phyloP scores from a whole-genome alignment of 2,113 vertebrate genomes.

The Calonectris borealis region DNA sequence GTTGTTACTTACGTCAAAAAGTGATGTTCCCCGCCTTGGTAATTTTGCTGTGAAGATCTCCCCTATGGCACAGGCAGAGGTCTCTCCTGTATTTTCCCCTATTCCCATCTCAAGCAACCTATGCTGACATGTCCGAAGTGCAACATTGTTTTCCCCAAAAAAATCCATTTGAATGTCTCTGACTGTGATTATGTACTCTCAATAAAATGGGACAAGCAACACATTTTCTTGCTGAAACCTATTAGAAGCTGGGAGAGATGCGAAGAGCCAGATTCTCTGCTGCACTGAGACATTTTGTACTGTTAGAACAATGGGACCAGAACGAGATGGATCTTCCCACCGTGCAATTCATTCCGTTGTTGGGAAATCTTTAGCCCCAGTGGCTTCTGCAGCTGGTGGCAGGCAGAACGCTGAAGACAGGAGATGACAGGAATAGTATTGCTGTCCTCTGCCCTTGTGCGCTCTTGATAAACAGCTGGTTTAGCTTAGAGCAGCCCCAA shows the following conservation, averaged over 20 bases:
- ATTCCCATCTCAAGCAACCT: background rate
- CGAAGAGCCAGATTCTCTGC: slow-evolving; percentile 16
- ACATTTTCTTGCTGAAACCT: slow-evolving; percentile 3
- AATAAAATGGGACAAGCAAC: background rate
- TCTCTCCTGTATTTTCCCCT: background rate
- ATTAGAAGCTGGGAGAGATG: background rate
- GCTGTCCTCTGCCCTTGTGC: background rate
- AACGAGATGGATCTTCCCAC: slow-evolving; percentile 25
- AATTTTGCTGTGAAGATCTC: background rate
- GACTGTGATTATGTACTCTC: background rate
- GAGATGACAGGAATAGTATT: slow-evolving; percentile 18
- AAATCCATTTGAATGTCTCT: background rate
- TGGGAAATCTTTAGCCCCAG: slow-evolving; percentile 30
- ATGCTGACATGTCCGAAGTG: background rate
- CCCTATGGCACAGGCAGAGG: background rate
- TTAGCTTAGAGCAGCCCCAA: slow-evolving; percentile 6
- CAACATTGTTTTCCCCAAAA: background rate
- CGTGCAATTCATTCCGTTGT: background rate
- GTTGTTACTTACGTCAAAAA: background rate
- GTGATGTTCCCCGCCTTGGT: background rate
- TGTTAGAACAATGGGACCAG: slow-evolving; percentile 43
- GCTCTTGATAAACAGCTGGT: slow-evolving; percentile 42
- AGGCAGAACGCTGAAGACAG: background rate
- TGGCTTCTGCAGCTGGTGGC: slow-evolving; percentile 45
- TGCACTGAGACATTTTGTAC: slow-evolving; percentile 20